Evolutionary conservation across 2,797 vertebrate genomes (phyloP).

Genomic region (Enteromius afrohamiltoni): DNA sequence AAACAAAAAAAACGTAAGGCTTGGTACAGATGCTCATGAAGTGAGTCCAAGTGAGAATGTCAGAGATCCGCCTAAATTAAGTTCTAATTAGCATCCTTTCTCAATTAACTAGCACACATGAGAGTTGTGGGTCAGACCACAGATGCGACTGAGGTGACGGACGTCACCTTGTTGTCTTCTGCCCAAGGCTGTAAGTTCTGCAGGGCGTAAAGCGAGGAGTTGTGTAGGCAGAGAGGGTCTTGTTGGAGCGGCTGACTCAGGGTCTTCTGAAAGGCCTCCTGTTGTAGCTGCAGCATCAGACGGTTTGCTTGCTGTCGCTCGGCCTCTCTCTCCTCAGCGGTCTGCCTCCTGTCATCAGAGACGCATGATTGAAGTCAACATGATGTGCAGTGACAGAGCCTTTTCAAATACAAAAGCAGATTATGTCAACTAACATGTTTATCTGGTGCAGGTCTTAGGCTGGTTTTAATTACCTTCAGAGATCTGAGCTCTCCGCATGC

Average conservation of each 20-base stretch:
- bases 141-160: slow-evolving; percentile 83
- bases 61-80: slow-evolving; percentile 52
- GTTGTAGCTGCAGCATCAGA: slow-evolving; percentile 96
- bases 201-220: slow-evolving; percentile 96
- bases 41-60: slow-evolving; percentile 52
- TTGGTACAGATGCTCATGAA: slow-evolving; percentile 40
- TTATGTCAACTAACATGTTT: slow-evolving; percentile 47
- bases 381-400: background rate
- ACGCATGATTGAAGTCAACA: slow-evolving; percentile 35
- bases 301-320: slow-evolving; percentile 95
- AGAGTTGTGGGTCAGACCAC: slow-evolving; percentile 73
- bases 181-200: slow-evolving; percentile 99
- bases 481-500: slow-evolving; percentile 31
- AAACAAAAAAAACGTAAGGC: slow-evolving; percentile 48
- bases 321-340: slow-evolving; percentile 94
- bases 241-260: slow-evolving; percentile 89
- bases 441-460: slow-evolving; percentile 34
- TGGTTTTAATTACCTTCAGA: slow-evolving; percentile 41
- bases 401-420: slow-evolving; percentile 35
- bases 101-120: slow-evolving; percentile 55
- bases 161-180: slow-evolving; percentile 93
- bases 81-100: slow-evolving; percentile 46
- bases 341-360: slow-evolving; percentile 87
- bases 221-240: slow-evolving; percentile 96
- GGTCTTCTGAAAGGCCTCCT: slow-evolving; percentile 95